phyloP scores from a whole-genome alignment of 2,888 invertebrate genomes.

The Drosophila diplacantha region DNA sequence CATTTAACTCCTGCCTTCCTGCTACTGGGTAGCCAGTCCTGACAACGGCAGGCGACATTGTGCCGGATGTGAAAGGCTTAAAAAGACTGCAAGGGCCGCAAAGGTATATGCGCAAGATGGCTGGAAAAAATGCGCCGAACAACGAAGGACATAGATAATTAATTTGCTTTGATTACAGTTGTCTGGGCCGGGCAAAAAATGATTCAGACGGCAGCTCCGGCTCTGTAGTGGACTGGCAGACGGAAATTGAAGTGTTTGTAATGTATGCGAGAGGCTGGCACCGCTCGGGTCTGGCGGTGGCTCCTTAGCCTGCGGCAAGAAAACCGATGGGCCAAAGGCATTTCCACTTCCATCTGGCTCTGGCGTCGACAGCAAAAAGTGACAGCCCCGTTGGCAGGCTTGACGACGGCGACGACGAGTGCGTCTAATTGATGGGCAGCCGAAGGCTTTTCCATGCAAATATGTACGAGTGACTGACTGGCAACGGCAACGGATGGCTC shows the following conservation, averaged over 20 bases:
- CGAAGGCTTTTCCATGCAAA: slow-evolving; percentile 62
- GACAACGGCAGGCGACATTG: slow-evolving; percentile 34
- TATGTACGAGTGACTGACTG: slow-evolving; percentile 17
- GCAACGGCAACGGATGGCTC: slow-evolving; percentile 8
- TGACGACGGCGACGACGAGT: slow-evolving; percentile 35
- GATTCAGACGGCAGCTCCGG: slow-evolving; percentile 17
- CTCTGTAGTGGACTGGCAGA: slow-evolving; percentile 40
- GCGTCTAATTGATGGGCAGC: slow-evolving; percentile 61
- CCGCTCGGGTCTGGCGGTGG: not conserved
- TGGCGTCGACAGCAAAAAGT: slow-evolving; percentile 37
- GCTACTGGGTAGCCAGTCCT: slow-evolving; percentile 21
- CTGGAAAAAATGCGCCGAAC: slow-evolving; percentile 22
- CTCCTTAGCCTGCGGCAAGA: slow-evolving; percentile 10
- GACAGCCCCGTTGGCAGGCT: slow-evolving; percentile 25
- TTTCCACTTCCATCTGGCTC: slow-evolving; percentile 43
- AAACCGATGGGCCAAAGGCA: slow-evolving; percentile 38
- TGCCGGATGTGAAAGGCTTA: slow-evolving; percentile 28
- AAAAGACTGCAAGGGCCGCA: slow-evolving; percentile 19
- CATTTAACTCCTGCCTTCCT: slow-evolving; percentile 39
- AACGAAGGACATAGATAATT: slow-evolving; percentile 55
- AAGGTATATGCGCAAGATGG: slow-evolving; percentile 22
- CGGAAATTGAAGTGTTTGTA: slow-evolving; percentile 68
- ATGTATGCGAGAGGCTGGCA: slow-evolving; percentile 43
- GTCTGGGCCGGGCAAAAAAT: slow-evolving; percentile 35
- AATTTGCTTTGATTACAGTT: slow-evolving; percentile 67